Percentiles rank a stretch among this genome's conserved stretches.
phyloP scores from a whole-genome alignment of 2,888 invertebrate genomes.

The Andrena praecox region DNA sequence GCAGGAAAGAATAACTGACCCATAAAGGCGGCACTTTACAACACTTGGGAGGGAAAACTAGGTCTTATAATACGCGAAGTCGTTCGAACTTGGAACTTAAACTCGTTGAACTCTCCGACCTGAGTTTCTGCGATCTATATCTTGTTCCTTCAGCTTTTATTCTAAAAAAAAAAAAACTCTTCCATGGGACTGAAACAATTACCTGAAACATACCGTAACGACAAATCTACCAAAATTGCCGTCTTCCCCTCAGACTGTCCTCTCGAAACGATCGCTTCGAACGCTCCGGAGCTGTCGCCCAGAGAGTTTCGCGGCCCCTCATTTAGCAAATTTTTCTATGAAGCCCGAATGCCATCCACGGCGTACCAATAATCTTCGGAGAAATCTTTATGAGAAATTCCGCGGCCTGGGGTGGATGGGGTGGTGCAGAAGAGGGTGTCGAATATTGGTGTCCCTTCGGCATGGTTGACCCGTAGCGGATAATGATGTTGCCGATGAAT shows the following conservation, averaged over 20 bases:
- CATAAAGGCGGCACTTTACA: too few relatives aligned
- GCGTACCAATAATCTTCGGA: conserved; percentile 16
- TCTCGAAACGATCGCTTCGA: background rate
- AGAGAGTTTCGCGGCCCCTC: background rate
- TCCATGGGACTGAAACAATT: too few relatives aligned
- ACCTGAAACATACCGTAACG: too few relatives aligned
- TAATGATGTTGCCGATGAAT: conserved; percentile 62
- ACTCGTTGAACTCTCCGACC: too few relatives aligned
- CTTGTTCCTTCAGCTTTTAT: too few relatives aligned
- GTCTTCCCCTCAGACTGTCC: too few relatives aligned
- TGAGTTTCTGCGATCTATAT: too few relatives aligned
- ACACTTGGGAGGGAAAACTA: too few relatives aligned
- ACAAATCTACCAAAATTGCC: background rate
- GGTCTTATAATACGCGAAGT: too few relatives aligned
- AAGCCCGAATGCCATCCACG: background rate
- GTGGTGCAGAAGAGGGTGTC: background rate
- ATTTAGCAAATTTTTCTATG: conserved; percentile 7
- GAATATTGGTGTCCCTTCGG: background rate
- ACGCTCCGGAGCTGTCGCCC: background rate
- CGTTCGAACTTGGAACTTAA: too few relatives aligned
- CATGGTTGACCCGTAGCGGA: conserved; percentile 46
- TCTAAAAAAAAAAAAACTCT: too few relatives aligned
- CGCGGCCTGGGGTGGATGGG: background rate
- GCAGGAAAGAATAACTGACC: too few relatives aligned
- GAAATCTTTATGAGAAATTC: conserved; percentile 23